Base-by-base conservation (phyloP, 2,888 invertebrate species). In the Pediacus dermestoides region DNA sequence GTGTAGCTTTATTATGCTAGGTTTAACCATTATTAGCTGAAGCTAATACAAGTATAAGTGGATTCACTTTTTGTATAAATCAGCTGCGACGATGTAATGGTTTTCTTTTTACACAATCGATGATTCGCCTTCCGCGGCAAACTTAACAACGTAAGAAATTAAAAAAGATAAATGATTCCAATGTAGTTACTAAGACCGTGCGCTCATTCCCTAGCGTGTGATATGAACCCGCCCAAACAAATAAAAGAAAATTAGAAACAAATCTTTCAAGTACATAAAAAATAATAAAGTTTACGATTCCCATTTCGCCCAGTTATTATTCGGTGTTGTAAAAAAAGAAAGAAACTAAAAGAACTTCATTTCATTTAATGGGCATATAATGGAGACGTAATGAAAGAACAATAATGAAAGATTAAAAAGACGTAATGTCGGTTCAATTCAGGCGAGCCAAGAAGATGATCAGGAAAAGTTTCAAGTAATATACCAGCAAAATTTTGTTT, bases 311-410 rank as follows among this genome's bases (percentile, higher is more conserved):
- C 16, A 26, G 22, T 37, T 41, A 44, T 44, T 36, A 37, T 34
- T 32, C 34, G 30, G 30, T n/a, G n/a, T n/a, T n/a, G n/a, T 28
- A 37, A 25, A 33, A 31, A 37, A 36, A 46, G 41, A 42, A 42
- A 45, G 38, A 34, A 39, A 26, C 33, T 25, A 15, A 23, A 25
- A 26, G 10, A 32, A 35, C 30, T 45, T 33, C 30, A 38, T 28
- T 37, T 37, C 30, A 34, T 42, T 42, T 46, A 37, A 46, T 41
- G 37, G 37, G 30, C 16, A 33, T 34, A 42, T 42, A 46, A 46
- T 46, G 42, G 39, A 37, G 34, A 37, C 27, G 42, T 46, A 46
- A 46, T 46, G 46, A 42, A 42, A 42, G 42, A 39, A 46, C 42
- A 42, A 46, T 46, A 40, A 37, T 22, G 42, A 28, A 43, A 42